These are phyloP conservation scores for Elanus axillaris DNA, from an alignment of 2,113 vertebrate species.

Conservation along the genomic window DNA sequence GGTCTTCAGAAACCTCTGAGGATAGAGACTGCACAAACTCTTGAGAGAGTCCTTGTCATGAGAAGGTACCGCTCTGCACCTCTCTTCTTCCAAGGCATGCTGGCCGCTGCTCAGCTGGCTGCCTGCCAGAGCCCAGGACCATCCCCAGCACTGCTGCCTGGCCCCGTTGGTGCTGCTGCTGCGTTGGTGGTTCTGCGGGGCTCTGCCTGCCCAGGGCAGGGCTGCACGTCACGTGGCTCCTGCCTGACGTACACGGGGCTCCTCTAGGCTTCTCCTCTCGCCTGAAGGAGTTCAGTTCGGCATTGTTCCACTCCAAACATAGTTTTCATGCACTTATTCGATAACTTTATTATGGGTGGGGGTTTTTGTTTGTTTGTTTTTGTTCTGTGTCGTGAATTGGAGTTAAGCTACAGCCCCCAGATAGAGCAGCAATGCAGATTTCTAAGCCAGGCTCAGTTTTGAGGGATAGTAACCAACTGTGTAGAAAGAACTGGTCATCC, in stretches of 20 bases:
- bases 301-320: not conserved
- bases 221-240: not conserved
- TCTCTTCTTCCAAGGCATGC: fast-evolving
- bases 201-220: not conserved
- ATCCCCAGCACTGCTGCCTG: not conserved
- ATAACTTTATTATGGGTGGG: not conserved
- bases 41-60: not conserved
- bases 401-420: not conserved
- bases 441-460: not conserved
- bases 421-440: not conserved
- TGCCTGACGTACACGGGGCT: fast-evolving
- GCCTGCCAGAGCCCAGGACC: not conserved
- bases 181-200: no score
- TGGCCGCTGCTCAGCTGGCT: fast-evolving
- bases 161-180: fast-evolving
- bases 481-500: not conserved
- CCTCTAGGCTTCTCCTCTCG: not conserved
- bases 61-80: not conserved
- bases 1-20: not conserved
- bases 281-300: not conserved
- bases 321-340: not conserved
- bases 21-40: not conserved
- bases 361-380: no score
- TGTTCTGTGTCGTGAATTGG: fast-evolving
- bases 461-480: not conserved